These are phyloP conservation scores for Orthosia gracilis DNA, from an alignment of 2,888 invertebrate genomes.

Conservation along the genomic window DNA sequence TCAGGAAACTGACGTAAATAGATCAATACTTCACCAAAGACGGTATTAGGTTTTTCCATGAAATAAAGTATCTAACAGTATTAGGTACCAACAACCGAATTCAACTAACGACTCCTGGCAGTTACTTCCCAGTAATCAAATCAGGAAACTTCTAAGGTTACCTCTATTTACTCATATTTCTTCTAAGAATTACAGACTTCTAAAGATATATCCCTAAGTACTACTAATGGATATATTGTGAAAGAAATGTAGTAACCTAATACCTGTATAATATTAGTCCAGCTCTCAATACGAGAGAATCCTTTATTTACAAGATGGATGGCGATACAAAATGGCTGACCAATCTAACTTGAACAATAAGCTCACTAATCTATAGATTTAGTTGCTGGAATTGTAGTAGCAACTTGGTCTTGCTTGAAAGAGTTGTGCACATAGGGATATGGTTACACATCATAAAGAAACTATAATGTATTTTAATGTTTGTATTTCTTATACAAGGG, in stretches of 20 bases:
- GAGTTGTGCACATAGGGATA: constrained; percentile 8
- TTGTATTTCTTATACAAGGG: background rate
- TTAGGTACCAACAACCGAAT: background rate
- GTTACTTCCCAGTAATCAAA: background rate
- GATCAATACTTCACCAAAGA: background rate
- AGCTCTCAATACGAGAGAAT: constrained; percentile 37
- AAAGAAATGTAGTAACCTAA: constrained; percentile 26
- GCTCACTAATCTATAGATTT: constrained; percentile 13
- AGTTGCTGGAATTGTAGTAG: constrained; percentile 7
- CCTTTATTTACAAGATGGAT: constrained; percentile 63
- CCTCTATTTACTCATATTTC: background rate
- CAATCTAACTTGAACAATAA: constrained; percentile 7
- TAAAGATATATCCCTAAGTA: constrained; percentile 1
- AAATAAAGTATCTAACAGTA: background rate
- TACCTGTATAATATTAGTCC: constrained; percentile 34
- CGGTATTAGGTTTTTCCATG: background rate
- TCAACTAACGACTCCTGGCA: background rate
- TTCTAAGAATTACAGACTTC: constrained; percentile 11
- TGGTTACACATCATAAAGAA: background rate
- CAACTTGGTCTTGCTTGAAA: background rate
- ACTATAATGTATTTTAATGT: background rate
- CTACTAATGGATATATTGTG: constrained; percentile 45
- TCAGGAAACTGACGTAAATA: background rate
- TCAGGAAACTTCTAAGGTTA: background rate
- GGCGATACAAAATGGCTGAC: constrained; percentile 34